Conservation (phyloP, 1,140 invertebrate species). For the Euborellia annulipes region DNA sequence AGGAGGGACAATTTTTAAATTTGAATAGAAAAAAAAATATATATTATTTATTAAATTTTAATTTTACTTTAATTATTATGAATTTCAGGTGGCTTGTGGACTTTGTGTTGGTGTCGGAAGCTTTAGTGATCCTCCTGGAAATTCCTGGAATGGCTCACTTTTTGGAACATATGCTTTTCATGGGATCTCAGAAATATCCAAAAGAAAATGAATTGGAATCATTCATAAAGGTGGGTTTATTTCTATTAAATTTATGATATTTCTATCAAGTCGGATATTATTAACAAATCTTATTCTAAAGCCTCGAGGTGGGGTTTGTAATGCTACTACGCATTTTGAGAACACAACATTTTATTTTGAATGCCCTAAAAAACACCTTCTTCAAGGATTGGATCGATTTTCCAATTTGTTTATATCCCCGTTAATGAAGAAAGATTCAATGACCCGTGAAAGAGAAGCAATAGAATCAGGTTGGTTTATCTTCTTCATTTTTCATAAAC, state of each 20-base stretch:
- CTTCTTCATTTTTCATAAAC: no score
- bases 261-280: no score
- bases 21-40: no score
- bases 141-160: conserved; percentile 86
- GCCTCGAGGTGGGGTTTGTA: conserved; percentile 66
- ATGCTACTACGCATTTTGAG: conserved; percentile 73
- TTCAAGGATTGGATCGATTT: conserved; percentile 65
- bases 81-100: conserved; percentile 19
- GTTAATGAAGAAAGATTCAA: conserved; percentile 69
- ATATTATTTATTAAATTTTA: no score
- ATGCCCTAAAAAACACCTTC: conserved; percentile 58
- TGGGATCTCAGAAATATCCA: conserved; percentile 77
- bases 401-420: conserved; percentile 81
- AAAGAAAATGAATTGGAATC: conserved; percentile 74
- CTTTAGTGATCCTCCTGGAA: conserved; percentile 51
- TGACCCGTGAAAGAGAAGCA: conserved; percentile 77
- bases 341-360: conserved; percentile 79
- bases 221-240: conserved; percentile 35
- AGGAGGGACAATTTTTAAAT: no score
- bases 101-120: conserved; percentile 53
- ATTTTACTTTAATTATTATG: no score
- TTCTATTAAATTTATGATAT: no score
- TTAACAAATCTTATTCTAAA: conserved; percentile 3
- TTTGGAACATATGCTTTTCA: conserved; percentile 91
- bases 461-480: conserved; percentile 62